phyloP scores from a whole-genome alignment of 2,888 invertebrate genomes.

The Amiota mariae region DNA sequence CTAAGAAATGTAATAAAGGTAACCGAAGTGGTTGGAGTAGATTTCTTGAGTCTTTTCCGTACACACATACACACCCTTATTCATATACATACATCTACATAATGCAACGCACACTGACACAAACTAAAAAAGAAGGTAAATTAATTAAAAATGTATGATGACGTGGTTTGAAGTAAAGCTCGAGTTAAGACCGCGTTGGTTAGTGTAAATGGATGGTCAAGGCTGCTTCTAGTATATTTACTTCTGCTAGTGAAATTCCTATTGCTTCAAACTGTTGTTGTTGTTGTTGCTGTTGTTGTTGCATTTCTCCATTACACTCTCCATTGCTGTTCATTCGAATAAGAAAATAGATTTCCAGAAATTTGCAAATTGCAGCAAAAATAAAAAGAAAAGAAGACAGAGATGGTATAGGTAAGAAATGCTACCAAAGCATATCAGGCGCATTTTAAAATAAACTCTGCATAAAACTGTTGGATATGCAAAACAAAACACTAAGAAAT shows the following conservation, averaged over 20 bases:
- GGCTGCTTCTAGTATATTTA: too few relatives aligned
- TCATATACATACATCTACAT: too few relatives aligned
- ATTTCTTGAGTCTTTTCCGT: not conserved
- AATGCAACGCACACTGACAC: too few relatives aligned
- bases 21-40: not conserved
- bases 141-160: conserved; percentile 60
- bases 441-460: conserved; percentile 30
- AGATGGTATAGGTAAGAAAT: conserved; percentile 11
- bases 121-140: conserved; percentile 43
- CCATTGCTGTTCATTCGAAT: too few relatives aligned
- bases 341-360: not conserved
- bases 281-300: too few relatives aligned
- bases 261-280: too few relatives aligned
- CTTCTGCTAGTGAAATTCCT: too few relatives aligned
- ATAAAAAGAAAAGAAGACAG: not conserved
- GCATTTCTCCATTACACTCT: too few relatives aligned
- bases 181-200: too few relatives aligned
- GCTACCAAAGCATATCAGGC: conserved; percentile 31
- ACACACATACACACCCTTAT: not conserved
- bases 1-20: conserved; percentile 20
- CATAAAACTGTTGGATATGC: conserved; percentile 28
- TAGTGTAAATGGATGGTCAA: too few relatives aligned
- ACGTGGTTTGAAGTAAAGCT: conserved; percentile 13
- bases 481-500: conserved; percentile 38
- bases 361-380: not conserved